Percentiles rank a stretch among this genome's conserved stretches.
These are phyloP conservation scores for Lanistes nyassanus DNA, from an alignment of 1,140 invertebrate genomes.

Conservation along the genomic window DNA sequence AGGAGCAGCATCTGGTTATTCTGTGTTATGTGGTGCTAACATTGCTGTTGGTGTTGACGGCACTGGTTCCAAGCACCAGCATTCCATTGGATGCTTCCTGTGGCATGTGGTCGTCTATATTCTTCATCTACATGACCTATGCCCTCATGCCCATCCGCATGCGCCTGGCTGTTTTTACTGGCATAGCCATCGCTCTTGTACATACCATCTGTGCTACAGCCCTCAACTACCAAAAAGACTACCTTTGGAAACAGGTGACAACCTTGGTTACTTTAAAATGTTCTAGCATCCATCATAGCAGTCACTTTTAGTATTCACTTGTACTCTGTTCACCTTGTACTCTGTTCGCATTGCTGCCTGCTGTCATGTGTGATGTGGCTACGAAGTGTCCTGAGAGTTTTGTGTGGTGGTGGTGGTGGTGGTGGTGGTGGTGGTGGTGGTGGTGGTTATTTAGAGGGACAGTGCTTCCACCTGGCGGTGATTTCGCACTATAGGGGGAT, in stretches of 20 bases:
- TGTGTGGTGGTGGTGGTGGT: too few relatives aligned
- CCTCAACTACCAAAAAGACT: slow-evolving; percentile 52
- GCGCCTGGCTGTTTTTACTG: slow-evolving; percentile 80
- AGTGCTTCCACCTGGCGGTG: too few relatives aligned
- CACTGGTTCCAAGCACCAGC: slow-evolving; percentile 68
- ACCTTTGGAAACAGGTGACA: slow-evolving; percentile 65
- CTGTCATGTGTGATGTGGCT: too few relatives aligned
- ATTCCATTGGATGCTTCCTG: slow-evolving; percentile 65
- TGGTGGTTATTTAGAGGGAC: too few relatives aligned
- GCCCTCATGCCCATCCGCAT: slow-evolving; percentile 84
- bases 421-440: too few relatives aligned
- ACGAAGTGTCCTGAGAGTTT: too few relatives aligned
- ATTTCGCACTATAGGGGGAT: too few relatives aligned
- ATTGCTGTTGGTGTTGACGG: slow-evolving; percentile 77
- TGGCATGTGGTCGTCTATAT: slow-evolving; percentile 76
- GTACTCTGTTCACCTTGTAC: too few relatives aligned
- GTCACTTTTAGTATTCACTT: too few relatives aligned
- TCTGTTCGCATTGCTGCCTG: too few relatives aligned
- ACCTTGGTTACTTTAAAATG: background rate
- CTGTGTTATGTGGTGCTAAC: slow-evolving; percentile 82
- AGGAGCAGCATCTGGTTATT: slow-evolving; percentile 85
- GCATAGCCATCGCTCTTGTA: slow-evolving; percentile 73
- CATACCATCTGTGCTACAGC: slow-evolving; percentile 72
- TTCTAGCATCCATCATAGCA: too few relatives aligned
- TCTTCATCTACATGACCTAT: slow-evolving; percentile 90